Percentiles rank a stretch among this genome's conserved stretches.
phyloP scores from a whole-genome alignment of 2,797 vertebrate genomes.

The Botia kubotai region DNA sequence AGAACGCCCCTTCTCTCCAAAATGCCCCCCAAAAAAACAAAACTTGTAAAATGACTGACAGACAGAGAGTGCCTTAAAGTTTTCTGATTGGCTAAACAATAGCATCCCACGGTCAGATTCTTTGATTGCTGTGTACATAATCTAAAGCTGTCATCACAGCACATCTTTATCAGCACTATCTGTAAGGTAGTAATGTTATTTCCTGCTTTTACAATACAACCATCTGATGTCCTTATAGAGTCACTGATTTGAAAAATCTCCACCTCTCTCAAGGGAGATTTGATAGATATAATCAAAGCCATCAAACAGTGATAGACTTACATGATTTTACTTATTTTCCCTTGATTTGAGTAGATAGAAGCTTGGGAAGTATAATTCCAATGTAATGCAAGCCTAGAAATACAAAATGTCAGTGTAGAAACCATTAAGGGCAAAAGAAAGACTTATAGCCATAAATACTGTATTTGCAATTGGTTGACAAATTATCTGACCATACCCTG shows the following conservation, averaged over 20 bases:
- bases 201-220: neutral
- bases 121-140: neutral
- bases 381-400: slow-evolving; percentile 63
- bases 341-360: slow-evolving; percentile 50
- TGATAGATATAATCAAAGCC: slow-evolving; percentile 45
- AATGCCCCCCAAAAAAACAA: neutral
- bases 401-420: slow-evolving; percentile 68
- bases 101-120: neutral
- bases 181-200: neutral
- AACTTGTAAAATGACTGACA: neutral
- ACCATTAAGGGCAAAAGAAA: slow-evolving; percentile 25
- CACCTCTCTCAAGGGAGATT: slow-evolving; percentile 21
- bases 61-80: neutral
- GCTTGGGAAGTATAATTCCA: slow-evolving; percentile 51
- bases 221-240: slow-evolving; percentile 31
- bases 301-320: slow-evolving; percentile 31
- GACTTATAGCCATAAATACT: neutral
- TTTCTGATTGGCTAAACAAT: slow-evolving; percentile 21
- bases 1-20: neutral
- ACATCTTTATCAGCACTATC: slow-evolving; percentile 3
- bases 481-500: neutral
- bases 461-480: slow-evolving; percentile 7
- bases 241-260: slow-evolving; percentile 21
- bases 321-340: neutral
- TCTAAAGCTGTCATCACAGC: neutral